Evolutionary conservation across 2,888 invertebrate genomes (phyloP), one percentile per base, ranked within the genome.

Genomic region (Pseudococcus viburni): DNA sequence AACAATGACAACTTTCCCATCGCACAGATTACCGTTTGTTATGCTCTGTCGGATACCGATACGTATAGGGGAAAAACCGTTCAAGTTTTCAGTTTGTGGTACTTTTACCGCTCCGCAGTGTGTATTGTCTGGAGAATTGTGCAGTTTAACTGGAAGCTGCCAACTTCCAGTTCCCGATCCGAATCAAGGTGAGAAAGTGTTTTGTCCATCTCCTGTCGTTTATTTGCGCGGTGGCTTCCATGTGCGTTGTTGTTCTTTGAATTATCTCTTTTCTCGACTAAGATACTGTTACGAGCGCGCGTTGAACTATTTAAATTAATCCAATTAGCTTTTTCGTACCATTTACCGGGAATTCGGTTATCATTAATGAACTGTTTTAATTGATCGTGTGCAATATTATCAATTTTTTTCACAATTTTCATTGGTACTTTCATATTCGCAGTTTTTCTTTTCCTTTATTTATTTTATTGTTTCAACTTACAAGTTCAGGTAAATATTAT

Each of bases 1-100:
- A 80, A 88, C 88, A 88, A 88, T 88, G 88, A 88, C 83, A 88
- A 88, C 88, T 88, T 88, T 88, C 88, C 88, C 88, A 83, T 88
- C 80, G 26, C 80, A 73, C 77, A 88, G 88, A 88, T 88, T 88
- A 88, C 88, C 48, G 88, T 88, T 88, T 88, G 88, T 88, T 88
- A 88, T 88, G 88, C 88, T 88, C 88, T 46, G 88, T 88, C 83
- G 88, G 88, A 83, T 88, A 80, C 88, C 83, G 83, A 88, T 88
- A 80, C 88, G 88, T 88, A 88, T 48, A 59, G 83, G 87, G 88
- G 83, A 88, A 88, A 88, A 88, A 77, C 80, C 80, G 80, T 83
- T 51, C 88, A 83, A 88, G 88, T 88, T 88, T 88, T 88, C 88
- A 48, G 88, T 87, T 77, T 85, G 77, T 51, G 88, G 88, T 88